Conservation (phyloP, 1,140 invertebrate genomes). For the Cherax quadricarinatus region DNA sequence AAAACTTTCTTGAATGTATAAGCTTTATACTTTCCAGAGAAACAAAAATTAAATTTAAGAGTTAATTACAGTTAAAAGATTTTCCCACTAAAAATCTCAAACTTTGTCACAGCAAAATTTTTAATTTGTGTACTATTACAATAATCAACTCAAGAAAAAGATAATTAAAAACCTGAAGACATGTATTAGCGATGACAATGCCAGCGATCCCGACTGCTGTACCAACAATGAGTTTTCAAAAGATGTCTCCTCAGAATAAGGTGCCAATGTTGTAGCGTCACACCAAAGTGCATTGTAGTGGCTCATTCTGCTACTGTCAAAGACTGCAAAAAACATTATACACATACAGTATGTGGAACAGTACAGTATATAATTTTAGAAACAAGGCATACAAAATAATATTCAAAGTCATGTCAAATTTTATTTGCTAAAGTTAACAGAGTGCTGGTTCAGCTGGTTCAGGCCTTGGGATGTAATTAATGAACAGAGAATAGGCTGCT, state of each 20-base stretch:
- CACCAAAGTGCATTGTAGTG: conserved; percentile 93
- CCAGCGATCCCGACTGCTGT: conserved; percentile 85
- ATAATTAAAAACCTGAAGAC: conserved; percentile 78
- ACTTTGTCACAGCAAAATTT: too few species aligned
- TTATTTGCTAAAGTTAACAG: too few species aligned
- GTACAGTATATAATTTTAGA: too few species aligned
- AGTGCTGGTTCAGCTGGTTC: too few species aligned
- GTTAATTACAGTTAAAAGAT: too few species aligned
- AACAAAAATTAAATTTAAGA: too few species aligned
- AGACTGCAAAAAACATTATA: conserved; percentile 75
- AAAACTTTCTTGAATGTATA: background rate
- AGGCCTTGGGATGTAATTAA: too few species aligned
- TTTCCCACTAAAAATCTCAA: too few species aligned
- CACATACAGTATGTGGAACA: background rate
- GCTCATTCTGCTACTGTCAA: conserved; percentile 76
- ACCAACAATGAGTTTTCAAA: conserved; percentile 91
- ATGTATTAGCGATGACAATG: conserved; percentile 89
- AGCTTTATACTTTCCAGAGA: too few species aligned
- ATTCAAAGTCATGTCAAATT: background rate
- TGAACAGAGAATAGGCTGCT: too few species aligned
- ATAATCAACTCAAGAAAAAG: too few species aligned
- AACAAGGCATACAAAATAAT: background rate
- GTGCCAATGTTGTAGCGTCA: conserved; percentile 89
- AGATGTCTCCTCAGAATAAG: conserved; percentile 91
- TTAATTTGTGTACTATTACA: too few species aligned